These are phyloP conservation scores for Papilio polyxenes DNA, from an alignment of 1,140 invertebrate genomes.

Conservation along the genomic window DNA sequence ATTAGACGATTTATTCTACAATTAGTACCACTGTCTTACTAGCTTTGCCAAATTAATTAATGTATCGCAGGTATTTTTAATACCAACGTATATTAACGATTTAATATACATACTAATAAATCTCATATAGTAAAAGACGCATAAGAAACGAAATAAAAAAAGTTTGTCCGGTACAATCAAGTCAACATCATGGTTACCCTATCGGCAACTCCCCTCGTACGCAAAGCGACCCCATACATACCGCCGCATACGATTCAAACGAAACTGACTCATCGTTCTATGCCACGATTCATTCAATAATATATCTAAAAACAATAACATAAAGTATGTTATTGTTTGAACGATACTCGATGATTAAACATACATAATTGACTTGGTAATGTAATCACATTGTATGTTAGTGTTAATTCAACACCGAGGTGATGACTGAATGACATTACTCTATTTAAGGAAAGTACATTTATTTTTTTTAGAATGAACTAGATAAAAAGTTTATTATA, in stretches of 20 bases:
- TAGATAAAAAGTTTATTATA: neutral
- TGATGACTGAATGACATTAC: slow-evolving; percentile 20
- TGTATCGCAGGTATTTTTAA: too few species aligned
- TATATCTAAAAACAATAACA: neutral
- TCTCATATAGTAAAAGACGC: neutral
- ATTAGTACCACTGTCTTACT: too few species aligned
- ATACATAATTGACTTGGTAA: slow-evolving; percentile 16
- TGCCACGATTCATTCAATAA: neutral
- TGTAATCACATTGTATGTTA: slow-evolving; percentile 16
- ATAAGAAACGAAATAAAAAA: neutral
- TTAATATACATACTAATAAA: too few species aligned
- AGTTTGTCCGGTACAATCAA: neutral
- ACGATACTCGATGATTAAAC: slow-evolving; percentile 16
- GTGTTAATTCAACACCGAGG: slow-evolving; percentile 15
- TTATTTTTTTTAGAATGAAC: neutral
- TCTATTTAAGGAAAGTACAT: slow-evolving; percentile 14
- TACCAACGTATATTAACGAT: too few species aligned
- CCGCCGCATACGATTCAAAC: slow-evolving; percentile 30
- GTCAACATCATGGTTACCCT: slow-evolving; percentile 4
- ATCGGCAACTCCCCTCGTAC: slow-evolving; percentile 22
- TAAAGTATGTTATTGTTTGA: slow-evolving; percentile 15
- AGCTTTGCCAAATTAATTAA: too few species aligned
- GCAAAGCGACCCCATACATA: slow-evolving; percentile 32
- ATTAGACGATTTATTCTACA: too few species aligned
- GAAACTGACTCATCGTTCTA: slow-evolving; percentile 32